These are phyloP conservation scores for Mycetomoellerius zeteki DNA, from an alignment of 1,140 invertebrate genomes.

Conservation along the genomic window DNA sequence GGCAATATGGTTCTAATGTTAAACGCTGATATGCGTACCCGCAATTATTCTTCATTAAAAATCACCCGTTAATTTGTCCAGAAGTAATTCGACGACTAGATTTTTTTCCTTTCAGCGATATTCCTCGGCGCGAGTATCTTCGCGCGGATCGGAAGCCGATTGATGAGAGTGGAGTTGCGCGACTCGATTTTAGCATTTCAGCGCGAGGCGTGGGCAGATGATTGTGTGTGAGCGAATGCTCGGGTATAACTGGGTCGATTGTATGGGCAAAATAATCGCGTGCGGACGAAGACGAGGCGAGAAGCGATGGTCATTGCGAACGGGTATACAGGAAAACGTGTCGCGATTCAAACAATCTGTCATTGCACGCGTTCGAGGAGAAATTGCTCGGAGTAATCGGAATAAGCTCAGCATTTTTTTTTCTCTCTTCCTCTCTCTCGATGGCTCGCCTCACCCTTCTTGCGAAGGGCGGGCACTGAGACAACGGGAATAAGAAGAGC, in stretches of 20 bases:
- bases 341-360: neutral
- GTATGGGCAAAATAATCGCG: slow-evolving; percentile 16
- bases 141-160: slow-evolving; percentile 5
- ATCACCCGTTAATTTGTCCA: neutral
- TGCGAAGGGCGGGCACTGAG: slow-evolving; percentile 31
- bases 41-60: slow-evolving; percentile 20
- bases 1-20: slow-evolving; percentile 21
- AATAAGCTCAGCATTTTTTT: neutral
- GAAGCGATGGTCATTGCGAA: neutral
- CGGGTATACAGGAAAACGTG: neutral
- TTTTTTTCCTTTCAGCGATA: slow-evolving; percentile 29
- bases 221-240: slow-evolving; percentile 36
- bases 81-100: neutral
- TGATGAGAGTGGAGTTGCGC: slow-evolving; percentile 5
- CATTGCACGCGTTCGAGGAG: neutral
- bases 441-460: slow-evolving; percentile 37
- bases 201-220: slow-evolving; percentile 23
- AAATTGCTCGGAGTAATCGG: neutral
- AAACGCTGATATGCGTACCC: neutral
- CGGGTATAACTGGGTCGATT: slow-evolving; percentile 27
- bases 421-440: neutral
- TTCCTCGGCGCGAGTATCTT: slow-evolving; percentile 17
- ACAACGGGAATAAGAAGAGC: slow-evolving; percentile 1
- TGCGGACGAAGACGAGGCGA: neutral
- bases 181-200: slow-evolving; percentile 42